phyloP scores from a whole-genome alignment of 2,888 invertebrate genomes.

The Troilus luridus region DNA sequence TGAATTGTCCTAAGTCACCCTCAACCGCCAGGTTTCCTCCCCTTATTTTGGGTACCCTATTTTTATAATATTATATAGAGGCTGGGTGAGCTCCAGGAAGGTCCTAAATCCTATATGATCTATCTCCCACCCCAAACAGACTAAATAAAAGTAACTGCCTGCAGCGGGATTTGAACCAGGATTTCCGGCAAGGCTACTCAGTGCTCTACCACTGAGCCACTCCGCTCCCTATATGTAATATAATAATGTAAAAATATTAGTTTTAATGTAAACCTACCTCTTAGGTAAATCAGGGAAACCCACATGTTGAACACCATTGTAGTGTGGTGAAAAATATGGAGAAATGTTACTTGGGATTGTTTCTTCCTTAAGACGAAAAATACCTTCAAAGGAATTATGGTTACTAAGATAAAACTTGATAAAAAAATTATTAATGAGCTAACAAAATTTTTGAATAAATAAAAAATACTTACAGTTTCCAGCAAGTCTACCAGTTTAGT shows the following conservation, averaged over 20 bases:
- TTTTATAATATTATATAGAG: too few species aligned
- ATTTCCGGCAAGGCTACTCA: too few species aligned
- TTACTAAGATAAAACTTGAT: not conserved
- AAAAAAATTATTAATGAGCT: not conserved
- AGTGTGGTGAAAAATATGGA: not conserved
- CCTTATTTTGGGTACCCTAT: too few species aligned
- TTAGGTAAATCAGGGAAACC: not conserved
- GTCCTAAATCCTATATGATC: too few species aligned
- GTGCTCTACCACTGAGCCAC: too few species aligned
- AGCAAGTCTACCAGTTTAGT: slow-evolving; percentile 2
- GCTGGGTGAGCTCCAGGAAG: too few species aligned
- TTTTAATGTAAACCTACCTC: not conserved
- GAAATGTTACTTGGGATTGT: slow-evolving; percentile 10
- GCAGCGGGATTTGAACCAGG: too few species aligned
- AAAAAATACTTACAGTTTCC: not conserved
- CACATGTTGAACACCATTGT: slow-evolving; percentile 2
- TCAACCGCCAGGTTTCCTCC: too few species aligned
- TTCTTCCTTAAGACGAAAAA: slow-evolving; percentile 3
- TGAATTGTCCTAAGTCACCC: too few species aligned
- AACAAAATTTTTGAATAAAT: not conserved
- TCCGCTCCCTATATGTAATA: too few species aligned
- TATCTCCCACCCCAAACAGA: too few species aligned
- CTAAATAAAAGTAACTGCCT: too few species aligned
- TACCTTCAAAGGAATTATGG: not conserved
- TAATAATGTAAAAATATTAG: not conserved